Conservation (phyloP, 2,888 invertebrate genomes). For the Helicoverpa assulta region DNA sequence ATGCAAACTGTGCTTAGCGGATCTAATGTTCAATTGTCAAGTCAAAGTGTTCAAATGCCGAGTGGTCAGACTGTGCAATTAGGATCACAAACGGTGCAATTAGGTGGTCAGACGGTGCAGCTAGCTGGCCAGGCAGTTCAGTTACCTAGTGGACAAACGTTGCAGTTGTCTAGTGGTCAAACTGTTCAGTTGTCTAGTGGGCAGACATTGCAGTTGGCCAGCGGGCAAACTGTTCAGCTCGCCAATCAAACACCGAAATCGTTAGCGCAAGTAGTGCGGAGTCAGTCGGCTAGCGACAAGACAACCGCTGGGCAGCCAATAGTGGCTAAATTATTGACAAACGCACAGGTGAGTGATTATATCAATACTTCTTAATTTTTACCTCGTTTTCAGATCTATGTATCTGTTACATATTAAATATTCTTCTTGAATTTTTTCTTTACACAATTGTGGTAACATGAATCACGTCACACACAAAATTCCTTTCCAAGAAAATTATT, state of each 20-base stretch:
- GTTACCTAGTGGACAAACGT: conserved; percentile 86
- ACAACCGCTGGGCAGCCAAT: conserved; percentile 87
- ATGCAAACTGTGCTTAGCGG: conserved; percentile 69
- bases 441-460: no score
- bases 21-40: conserved; percentile 70
- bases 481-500: no score
- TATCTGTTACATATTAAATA: no score
- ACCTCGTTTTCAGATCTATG: not conserved
- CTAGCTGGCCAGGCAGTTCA: conserved; percentile 82
- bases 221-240: conserved; percentile 81
- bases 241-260: conserved; percentile 80
- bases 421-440: no score
- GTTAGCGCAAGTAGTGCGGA: conserved; percentile 81
- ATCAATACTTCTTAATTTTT: conserved; percentile 1
- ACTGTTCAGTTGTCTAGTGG: conserved; percentile 80
- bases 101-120: conserved; percentile 72
- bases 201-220: conserved; percentile 80
- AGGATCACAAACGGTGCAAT: conserved; percentile 69
- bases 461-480: no score
- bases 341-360: conserved; percentile 89
- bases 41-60: conserved; percentile 73
- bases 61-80: conserved; percentile 65
- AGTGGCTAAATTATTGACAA: conserved; percentile 93
- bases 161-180: conserved; percentile 80
- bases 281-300: conserved; percentile 79